Percentiles rank a stretch among this genome's conserved stretches.
Evolutionary conservation across 1,140 invertebrate genomes (phyloP).

Genomic region (Sesamia nonagrioides): DNA sequence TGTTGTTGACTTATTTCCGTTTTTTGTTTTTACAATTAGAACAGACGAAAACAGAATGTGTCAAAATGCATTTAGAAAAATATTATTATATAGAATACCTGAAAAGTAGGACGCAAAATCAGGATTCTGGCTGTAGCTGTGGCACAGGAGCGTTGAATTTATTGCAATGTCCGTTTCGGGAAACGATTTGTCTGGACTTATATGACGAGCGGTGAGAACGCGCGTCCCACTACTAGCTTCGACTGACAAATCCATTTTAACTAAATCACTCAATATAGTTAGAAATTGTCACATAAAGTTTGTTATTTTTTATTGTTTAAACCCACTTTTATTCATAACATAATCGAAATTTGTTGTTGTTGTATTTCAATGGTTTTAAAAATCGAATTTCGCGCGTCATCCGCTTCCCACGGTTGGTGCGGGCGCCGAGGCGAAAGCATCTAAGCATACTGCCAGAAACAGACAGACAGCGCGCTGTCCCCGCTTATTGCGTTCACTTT

Average conservation of each 20-base stretch:
- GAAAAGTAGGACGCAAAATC: conserved; percentile 73
- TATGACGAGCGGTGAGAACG: conserved; percentile 71
- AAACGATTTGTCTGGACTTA: conserved; percentile 67
- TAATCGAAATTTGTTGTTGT: conserved; percentile 7
- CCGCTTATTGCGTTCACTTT: conserved; percentile 77
- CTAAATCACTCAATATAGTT: conserved; percentile 4
- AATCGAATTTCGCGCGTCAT: conserved; percentile 57
- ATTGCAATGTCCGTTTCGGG: conserved; percentile 69
- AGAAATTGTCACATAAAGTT: conserved; percentile 21
- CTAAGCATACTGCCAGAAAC: conserved; percentile 53
- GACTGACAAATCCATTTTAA: conserved; percentile 72
- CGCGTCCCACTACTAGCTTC: conserved; percentile 66
- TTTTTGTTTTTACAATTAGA: no score
- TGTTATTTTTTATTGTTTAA: conserved; percentile 4
- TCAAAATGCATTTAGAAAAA: not conserved
- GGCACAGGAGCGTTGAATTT: conserved; percentile 76
- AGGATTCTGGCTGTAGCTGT: conserved; percentile 74
- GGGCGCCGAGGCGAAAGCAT: conserved; percentile 52
- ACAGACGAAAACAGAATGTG: no score
- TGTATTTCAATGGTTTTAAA: conserved; percentile 16
- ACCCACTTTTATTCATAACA: conserved; percentile 41
- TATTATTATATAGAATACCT: conserved; percentile 63
- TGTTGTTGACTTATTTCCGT: no score
- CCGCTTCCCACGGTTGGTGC: conserved; percentile 33
- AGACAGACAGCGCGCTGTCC: conserved; percentile 32